These are phyloP conservation scores for Junco hyemalis DNA, from an alignment of 2,113 vertebrate species.

Conservation along the genomic window DNA sequence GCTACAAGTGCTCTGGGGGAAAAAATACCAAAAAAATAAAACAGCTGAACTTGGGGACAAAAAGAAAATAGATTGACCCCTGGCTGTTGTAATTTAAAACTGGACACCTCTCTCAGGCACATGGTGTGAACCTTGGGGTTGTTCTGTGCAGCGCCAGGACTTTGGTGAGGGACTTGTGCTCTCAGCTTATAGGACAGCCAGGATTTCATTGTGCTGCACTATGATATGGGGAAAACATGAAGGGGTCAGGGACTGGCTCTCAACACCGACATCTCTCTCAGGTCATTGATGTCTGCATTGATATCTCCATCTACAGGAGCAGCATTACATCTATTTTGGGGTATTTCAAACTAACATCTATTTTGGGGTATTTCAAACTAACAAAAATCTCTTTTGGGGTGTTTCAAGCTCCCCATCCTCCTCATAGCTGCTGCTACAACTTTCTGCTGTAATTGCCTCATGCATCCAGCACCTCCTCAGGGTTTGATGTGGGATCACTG, in stretches of 20 bases:
- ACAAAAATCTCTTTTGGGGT: neutral
- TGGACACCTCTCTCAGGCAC: neutral
- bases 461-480: neutral
- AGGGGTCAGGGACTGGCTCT: neutral
- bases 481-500: neutral
- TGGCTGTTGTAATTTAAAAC: neutral
- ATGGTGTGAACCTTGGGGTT: neutral
- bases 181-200: neutral
- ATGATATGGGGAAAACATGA: neutral
- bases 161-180: neutral
- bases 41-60: neutral
- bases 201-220: neutral
- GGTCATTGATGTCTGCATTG: accelerated
- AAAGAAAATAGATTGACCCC: neutral
- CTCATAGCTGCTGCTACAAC: neutral
- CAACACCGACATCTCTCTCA: neutral
- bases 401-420: neutral
- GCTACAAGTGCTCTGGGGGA: accelerated
- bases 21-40: neutral
- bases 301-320: neutral
- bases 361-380: neutral
- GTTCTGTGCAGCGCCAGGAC: neutral
- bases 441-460: neutral
- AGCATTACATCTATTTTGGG: neutral
- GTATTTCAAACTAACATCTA: neutral